Evolutionary conservation across 2,113 vertebrate species (phyloP).

Genomic region (Buteo buteo): DNA sequence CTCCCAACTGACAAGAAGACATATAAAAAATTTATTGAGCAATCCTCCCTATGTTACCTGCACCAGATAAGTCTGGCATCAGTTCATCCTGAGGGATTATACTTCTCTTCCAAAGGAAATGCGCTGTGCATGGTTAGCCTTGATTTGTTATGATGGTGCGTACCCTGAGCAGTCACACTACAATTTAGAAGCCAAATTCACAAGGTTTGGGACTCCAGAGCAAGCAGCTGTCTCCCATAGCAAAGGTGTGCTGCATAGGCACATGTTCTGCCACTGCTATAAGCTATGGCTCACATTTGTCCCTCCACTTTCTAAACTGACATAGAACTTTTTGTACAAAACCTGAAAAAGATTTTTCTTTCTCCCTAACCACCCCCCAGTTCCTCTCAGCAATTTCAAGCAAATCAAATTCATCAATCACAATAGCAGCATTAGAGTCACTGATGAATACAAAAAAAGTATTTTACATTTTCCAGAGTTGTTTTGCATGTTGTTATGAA

Average conservation of each 20-base stretch:
- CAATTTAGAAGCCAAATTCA: background rate
- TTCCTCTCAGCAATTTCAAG: background rate
- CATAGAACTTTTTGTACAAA: background rate
- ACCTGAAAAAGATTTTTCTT: background rate
- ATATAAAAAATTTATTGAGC: background rate
- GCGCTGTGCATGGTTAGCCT: background rate
- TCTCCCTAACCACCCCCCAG: rapidly evolving
- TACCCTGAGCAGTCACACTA: background rate
- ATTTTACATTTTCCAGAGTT: background rate
- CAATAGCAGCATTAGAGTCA: background rate
- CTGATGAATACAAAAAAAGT: background rate
- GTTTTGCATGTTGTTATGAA: background rate
- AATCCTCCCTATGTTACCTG: background rate
- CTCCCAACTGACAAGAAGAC: background rate
- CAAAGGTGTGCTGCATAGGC: background rate
- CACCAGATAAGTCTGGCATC: background rate
- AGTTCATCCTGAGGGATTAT: background rate
- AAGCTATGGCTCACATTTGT: background rate
- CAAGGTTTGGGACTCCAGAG: background rate
- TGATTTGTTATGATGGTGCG: background rate
- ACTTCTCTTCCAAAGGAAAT: background rate
- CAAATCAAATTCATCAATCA: background rate
- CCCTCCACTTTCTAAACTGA: background rate
- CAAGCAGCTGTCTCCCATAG: rapidly evolving
- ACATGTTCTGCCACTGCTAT: background rate